A percentile compares a stretch with the other conserved stretches of the same genome.
These are phyloP conservation scores for Oriolus oriolus DNA, from an alignment of 2,113 vertebrate species.

Conservation along the genomic window DNA sequence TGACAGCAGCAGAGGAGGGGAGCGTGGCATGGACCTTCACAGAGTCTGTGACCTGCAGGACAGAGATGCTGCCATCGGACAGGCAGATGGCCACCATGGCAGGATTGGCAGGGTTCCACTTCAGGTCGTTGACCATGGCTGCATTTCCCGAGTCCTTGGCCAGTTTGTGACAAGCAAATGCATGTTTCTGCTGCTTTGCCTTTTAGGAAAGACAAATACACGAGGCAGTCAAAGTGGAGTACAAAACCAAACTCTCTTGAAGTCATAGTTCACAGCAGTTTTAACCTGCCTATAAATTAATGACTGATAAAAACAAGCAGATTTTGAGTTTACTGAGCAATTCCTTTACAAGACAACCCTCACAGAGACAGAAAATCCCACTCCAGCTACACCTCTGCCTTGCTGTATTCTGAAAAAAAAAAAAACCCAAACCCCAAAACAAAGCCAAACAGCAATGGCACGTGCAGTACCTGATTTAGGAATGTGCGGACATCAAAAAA, in stretches of 20 bases:
- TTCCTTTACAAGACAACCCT: background rate
- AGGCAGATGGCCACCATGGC: slow-evolving; percentile 83
- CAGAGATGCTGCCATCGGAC: slow-evolving; percentile 86
- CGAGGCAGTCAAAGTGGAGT: background rate
- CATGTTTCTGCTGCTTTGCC: slow-evolving; percentile 82
- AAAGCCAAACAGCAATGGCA: background rate
- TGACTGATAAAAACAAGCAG: background rate
- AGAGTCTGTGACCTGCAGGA: slow-evolving; percentile 83
- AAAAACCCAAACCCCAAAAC: background rate
- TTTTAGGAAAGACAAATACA: slow-evolving; percentile 54
- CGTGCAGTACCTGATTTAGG: slow-evolving; percentile 81
- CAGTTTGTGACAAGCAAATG: slow-evolving; percentile 82
- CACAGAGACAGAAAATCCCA: background rate
- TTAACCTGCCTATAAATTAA: background rate
- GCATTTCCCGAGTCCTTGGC: slow-evolving; percentile 51
- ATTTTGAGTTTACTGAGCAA: background rate
- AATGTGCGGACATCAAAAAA: slow-evolving; percentile 93
- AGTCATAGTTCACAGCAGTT: background rate
- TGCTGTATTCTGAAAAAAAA: background rate
- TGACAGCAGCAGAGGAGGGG: slow-evolving; percentile 80
- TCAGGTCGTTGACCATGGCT: slow-evolving; percentile 81
- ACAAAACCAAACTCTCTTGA: background rate
- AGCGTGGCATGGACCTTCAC: slow-evolving; percentile 78
- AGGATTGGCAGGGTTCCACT: slow-evolving; percentile 85
- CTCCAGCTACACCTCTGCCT: background rate